Evolutionary conservation across 2,797 vertebrate genomes (phyloP), one percentile per base, ranked within the genome.

Genomic region (Lates japonicus): DNA sequence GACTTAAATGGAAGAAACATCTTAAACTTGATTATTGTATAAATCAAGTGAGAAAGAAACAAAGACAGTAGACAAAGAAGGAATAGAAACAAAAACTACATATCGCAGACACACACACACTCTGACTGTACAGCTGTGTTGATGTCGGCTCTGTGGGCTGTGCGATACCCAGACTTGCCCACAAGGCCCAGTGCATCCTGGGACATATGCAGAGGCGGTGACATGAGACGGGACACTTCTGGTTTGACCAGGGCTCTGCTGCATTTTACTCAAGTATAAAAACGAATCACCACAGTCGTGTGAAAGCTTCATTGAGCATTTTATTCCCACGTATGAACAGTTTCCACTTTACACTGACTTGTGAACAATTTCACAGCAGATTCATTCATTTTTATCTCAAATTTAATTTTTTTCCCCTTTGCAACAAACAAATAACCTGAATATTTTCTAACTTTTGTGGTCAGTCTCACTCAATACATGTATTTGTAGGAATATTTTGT

Each of bases 61-160:
- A 13, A 19, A 60, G 17, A 46, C 17, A 9, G 44, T 16, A 2
- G 6, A 57, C 49, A 25, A 55, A 31, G 12, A 44, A 8, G 48
- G 10, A 48, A 17, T 22, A 1, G 42, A 60, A 68, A 54, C 11
- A 60, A 59, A 48, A 1, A 1, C 4, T 4, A 5, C 19, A 13
- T 46, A 63, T 60, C 41, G 37, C 60, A 39, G 37, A 58, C 60
- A 29, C 49, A 25, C 46, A 37, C 42, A 9, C 16, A 12, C 58
- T 58, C 5, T 22, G 59, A 68, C 63, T 46, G 55, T 80, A 35
- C 89, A 92, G 86, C 87, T 90, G 87, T 86, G 88, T 84, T 89
- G 78, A 87, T 52, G 83, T 83, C 62, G 72, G 82, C 70, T 76
- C 83, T 78, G 61, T 89, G 86, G 90, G 81, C 74, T 81, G 84